Evolutionary conservation across 2,888 invertebrate genomes (phyloP).

Genomic region (Therioaphis trifolii): DNA sequence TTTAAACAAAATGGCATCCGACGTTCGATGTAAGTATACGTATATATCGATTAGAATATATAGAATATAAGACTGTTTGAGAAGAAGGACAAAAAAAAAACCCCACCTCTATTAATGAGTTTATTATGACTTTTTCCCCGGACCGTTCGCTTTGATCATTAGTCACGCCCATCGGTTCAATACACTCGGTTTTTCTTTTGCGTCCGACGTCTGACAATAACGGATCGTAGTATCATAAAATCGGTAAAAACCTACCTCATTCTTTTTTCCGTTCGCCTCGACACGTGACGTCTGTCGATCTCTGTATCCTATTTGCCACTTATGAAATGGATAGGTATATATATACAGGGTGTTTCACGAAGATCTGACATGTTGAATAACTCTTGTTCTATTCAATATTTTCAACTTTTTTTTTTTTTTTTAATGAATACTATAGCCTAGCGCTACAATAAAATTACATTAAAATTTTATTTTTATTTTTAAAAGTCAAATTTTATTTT

Average conservation of each 20-base stretch:
- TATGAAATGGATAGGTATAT: not conserved
- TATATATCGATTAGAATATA: not conserved
- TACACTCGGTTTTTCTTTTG: not conserved
- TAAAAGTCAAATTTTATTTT: no score
- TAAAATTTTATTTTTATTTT: no score
- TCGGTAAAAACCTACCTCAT: not conserved
- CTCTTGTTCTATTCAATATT: no score
- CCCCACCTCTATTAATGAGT: not conserved
- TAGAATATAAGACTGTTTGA: not conserved
- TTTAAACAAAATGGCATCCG: slow-evolving; percentile 15
- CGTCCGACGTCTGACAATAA: not conserved
- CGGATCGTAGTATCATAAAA: not conserved
- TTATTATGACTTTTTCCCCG: not conserved
- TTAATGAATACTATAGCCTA: no score
- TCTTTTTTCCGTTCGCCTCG: not conserved
- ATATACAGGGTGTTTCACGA: no score
- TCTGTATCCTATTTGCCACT: not conserved
- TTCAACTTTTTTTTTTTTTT: no score
- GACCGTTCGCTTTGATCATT: not conserved
- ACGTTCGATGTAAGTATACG: not conserved
- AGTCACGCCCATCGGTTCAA: not conserved
- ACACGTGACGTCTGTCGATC: not conserved
- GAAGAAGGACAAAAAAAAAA: not conserved
- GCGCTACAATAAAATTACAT: no score
- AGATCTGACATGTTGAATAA: no score